phyloP scores from a whole-genome alignment of 2,797 vertebrate genomes.

The Borostomias antarcticus region DNA sequence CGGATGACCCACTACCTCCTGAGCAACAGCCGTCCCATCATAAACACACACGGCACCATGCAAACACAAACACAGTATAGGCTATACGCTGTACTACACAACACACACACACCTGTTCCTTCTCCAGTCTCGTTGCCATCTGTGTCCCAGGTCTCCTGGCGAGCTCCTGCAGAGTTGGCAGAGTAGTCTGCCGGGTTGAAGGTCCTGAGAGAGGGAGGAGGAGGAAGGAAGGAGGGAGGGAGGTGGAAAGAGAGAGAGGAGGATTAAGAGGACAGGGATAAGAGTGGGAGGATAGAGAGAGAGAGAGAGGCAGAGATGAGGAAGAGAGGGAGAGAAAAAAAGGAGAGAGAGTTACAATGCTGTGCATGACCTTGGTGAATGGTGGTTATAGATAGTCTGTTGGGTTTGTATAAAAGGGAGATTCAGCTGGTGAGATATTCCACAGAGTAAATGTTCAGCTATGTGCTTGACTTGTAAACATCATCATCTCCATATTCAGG shows the following conservation, averaged over 20 bases:
- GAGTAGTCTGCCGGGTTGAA: slow-evolving; percentile 94
- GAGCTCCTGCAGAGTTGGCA: slow-evolving; percentile 74
- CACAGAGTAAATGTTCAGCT: slow-evolving; percentile 38
- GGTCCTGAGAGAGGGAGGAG: slow-evolving; percentile 71
- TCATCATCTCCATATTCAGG: slow-evolving; percentile 40
- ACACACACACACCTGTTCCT: slow-evolving; percentile 75
- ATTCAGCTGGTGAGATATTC: slow-evolving; percentile 43
- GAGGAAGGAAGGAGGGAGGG: neutral
- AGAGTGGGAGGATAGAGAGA: neutral
- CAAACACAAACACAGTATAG: too few relatives aligned
- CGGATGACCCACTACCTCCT: too few relatives aligned
- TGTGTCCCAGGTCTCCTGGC: slow-evolving; percentile 84
- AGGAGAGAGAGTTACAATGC: neutral
- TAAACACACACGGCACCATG: neutral
- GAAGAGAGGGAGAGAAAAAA: neutral
- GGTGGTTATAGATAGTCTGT: neutral
- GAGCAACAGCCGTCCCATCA: too few relatives aligned
- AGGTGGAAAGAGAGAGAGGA: neutral
- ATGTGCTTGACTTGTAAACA: slow-evolving; percentile 52
- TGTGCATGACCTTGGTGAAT: neutral
- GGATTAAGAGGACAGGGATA: too few relatives aligned
- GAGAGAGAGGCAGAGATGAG: neutral
- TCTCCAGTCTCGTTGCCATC: slow-evolving; percentile 82
- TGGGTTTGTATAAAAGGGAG: slow-evolving; percentile 5
- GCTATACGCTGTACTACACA: too few relatives aligned